Evolutionary conservation across 2,797 vertebrate species (phyloP).

Genomic region (Chanos chanos): DNA sequence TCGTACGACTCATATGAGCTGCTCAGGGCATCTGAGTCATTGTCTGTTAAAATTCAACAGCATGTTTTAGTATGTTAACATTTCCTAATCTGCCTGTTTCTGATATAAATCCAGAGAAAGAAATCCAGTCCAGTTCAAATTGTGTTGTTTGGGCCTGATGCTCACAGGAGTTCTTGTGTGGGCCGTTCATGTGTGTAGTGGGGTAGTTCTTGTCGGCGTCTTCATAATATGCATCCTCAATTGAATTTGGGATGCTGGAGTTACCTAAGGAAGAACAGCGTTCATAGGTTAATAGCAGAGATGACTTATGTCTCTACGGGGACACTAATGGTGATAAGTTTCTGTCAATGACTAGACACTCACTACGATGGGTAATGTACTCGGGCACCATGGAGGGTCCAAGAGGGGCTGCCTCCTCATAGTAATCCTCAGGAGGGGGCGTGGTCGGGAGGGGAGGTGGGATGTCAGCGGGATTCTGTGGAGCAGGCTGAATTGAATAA

Average conservation of each 20-base stretch:
- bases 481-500: conserved; percentile 7
- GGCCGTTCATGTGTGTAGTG: conserved; percentile 81
- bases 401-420: conserved; percentile 93
- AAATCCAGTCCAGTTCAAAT: not conserved
- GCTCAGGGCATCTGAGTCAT: conserved; percentile 95
- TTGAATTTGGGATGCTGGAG: conserved; percentile 87
- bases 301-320: too few relatives aligned
- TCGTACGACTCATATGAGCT: conserved; percentile 98
- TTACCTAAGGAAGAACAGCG: conserved; percentile 69
- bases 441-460: conserved; percentile 88
- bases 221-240: conserved; percentile 93
- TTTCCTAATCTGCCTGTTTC: too few relatives aligned
- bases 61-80: too few relatives aligned
- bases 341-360: conserved; percentile 41
- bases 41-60: conserved; percentile 78
- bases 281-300: not conserved
- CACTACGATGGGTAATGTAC: conserved; percentile 81
- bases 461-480: conserved; percentile 75
- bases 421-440: conserved; percentile 93
- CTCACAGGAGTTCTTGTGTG: conserved; percentile 88
- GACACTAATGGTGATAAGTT: not conserved
- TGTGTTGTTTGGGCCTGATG: not conserved
- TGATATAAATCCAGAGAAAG: too few relatives aligned
- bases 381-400: conserved; percentile 85
- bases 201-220: conserved; percentile 96